These are phyloP conservation scores for Gymnodraco acuticeps DNA, from an alignment of 2,797 vertebrate species.

Conservation along the genomic window DNA sequence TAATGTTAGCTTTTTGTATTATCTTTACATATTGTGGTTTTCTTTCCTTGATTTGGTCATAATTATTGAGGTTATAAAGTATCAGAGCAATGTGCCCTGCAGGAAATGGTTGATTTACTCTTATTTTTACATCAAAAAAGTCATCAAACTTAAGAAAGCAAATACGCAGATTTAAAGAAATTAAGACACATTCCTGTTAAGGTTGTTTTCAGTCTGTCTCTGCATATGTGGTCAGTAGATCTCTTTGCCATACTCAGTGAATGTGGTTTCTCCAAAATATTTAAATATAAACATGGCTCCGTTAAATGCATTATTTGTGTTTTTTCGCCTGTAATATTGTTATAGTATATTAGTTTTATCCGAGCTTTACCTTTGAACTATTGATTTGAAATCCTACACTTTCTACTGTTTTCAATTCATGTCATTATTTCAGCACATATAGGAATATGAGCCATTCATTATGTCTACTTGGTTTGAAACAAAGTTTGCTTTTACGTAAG, in stretches of 20 bases:
- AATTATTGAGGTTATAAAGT: constrained; percentile 66
- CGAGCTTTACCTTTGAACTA: neutral
- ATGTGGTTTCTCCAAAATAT: neutral
- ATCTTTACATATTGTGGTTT: constrained; percentile 68
- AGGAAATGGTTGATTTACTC: constrained; percentile 42
- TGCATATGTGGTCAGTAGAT: neutral
- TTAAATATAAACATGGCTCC: neutral
- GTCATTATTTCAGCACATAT: constrained; percentile 1
- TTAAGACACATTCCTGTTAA: neutral
- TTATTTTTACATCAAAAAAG: constrained; percentile 8
- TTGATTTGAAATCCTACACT: constrained; percentile 5
- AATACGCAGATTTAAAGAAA: constrained; percentile 6
- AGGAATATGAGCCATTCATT: constrained; percentile 12
- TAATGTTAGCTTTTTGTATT: constrained; percentile 77
- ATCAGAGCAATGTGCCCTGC: constrained; percentile 34
- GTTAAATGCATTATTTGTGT: neutral
- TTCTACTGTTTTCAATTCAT: constrained; percentile 1
- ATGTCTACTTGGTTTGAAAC: constrained; percentile 36
- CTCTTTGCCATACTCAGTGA: constrained; percentile 1
- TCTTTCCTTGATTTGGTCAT: constrained; percentile 59
- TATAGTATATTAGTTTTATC: constrained; percentile 16
- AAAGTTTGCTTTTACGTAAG: constrained; percentile 38
- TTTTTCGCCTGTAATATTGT: constrained; percentile 20
- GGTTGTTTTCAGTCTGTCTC: constrained; percentile 14
- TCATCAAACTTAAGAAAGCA: constrained; percentile 1